Percentiles rank a stretch among this genome's conserved stretches.
These are phyloP conservation scores for Drosophila kambysellisi DNA, from an alignment of 2,888 invertebrate species.

Conservation along the genomic window DNA sequence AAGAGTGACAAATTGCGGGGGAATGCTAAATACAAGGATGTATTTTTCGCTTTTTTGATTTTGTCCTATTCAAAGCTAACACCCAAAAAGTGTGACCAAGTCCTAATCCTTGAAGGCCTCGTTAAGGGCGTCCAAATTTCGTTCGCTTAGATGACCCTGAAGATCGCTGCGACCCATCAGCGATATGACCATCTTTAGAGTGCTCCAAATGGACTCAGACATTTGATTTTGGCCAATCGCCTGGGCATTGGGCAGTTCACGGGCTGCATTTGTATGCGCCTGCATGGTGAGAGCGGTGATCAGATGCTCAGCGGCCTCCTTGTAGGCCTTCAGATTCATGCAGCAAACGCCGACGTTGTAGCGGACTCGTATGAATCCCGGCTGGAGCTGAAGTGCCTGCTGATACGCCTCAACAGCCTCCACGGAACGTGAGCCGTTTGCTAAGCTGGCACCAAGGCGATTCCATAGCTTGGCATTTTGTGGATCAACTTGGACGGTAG, in stretches of 20 bases:
- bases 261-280: conserved; percentile 86
- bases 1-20: conserved; percentile 10
- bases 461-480: conserved; percentile 97
- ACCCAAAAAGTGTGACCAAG: not conserved
- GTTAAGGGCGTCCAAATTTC: conserved; percentile 88
- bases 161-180: conserved; percentile 90
- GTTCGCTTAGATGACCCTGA: conserved; percentile 87
- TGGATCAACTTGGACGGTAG: conserved; percentile 92
- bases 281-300: conserved; percentile 97
- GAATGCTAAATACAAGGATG: conserved; percentile 23
- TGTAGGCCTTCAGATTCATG: conserved; percentile 97
- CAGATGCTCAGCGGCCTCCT: conserved; percentile 98
- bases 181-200: conserved; percentile 94
- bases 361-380: conserved; percentile 98
- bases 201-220: conserved; percentile 98
- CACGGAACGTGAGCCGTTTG: conserved; percentile 97
- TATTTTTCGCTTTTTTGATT: not conserved
- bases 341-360: conserved; percentile 99
- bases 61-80: conserved; percentile 11
- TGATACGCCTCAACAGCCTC: conserved; percentile 99
- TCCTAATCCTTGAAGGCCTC: conserved; percentile 85
- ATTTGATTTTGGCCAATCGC: conserved; percentile 86
- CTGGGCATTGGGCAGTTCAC: conserved; percentile 87
- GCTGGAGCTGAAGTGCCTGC: conserved; percentile 94
- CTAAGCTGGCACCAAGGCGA: conserved; percentile 97